Evolutionary conservation across 2,888 invertebrate genomes (phyloP), one percentile per base, ranked within the genome.

Genomic region (Galerucella calmariensis): DNA sequence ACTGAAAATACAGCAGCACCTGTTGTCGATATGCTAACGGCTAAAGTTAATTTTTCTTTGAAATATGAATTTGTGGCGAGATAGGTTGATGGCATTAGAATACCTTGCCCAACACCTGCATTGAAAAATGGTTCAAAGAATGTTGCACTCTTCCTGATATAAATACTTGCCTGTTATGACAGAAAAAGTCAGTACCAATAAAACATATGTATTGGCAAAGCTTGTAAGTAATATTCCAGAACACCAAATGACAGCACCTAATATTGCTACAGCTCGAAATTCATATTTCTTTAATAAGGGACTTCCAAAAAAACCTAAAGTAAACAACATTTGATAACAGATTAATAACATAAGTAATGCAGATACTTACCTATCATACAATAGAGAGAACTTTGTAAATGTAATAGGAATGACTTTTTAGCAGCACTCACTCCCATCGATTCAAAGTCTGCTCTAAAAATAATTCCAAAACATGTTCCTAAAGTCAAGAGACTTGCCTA

Each of bases 31-130:
- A 89, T 82, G 56, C 89, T 89, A 79, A 89, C 86, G 2, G 90
- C 90, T 70, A 89, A 78, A 44, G 88, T 88, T 65, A 90, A 85
- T 79, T 86, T 87, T 79, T 88, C 86, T 67, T 87, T 86, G 80
- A 90, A 90, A 76, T 89, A 90, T 2, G 88, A 86, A 77, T 89
- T 89, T 46, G 88, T 82, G 0, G 89, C 89, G 65, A 90, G 81
- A 76, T 86, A 88, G 53, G 88, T 88, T 5, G 89, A 87, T 27
- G 89, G 88, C 81, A 87, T 86, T 59, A 88, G 78, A 56, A 89
- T 86, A 46, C 88, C 88, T 77, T 88, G 87, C 2, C 90, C 90
- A 53, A 88, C 75, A 59, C 89, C 90, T 90, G 81, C 68, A 27
- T 27, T 27, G 27, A 27, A 27, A 27, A 27, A 27, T 27, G 27